phyloP scores from a whole-genome alignment of 2,113 vertebrate genomes.

The Rallus limicola region DNA sequence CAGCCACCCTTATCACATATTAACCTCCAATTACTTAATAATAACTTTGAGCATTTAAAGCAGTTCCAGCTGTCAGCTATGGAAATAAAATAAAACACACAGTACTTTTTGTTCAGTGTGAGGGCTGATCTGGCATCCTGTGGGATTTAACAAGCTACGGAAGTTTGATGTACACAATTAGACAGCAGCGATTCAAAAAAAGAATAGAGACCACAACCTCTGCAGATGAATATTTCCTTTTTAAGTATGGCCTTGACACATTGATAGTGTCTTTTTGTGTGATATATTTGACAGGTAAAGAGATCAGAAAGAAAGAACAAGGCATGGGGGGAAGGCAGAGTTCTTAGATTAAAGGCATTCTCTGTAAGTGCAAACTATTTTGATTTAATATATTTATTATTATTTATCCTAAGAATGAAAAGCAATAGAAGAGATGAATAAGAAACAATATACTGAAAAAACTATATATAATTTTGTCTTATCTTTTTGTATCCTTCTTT shows the following conservation, averaged over 20 bases:
- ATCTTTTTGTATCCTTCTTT: too few relatives aligned
- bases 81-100: not conserved
- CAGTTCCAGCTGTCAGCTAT: not conserved
- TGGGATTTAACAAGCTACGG: not conserved
- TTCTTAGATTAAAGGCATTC: not conserved
- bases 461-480: too few relatives aligned
- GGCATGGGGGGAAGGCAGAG: too few relatives aligned
- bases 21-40: not conserved
- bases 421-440: not conserved
- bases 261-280: not conserved
- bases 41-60: not conserved
- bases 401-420: not conserved
- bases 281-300: not conserved
- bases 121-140: not conserved
- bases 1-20: not conserved
- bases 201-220: not conserved
- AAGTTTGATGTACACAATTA: not conserved
- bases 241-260: not conserved
- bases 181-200: not conserved
- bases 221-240: not conserved
- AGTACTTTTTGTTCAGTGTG: not conserved
- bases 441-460: not conserved
- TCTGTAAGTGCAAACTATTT: not conserved
- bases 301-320: not conserved
- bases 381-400: not conserved